phyloP scores from a whole-genome alignment of 2,797 vertebrate species.

The Spea hammondii region DNA sequence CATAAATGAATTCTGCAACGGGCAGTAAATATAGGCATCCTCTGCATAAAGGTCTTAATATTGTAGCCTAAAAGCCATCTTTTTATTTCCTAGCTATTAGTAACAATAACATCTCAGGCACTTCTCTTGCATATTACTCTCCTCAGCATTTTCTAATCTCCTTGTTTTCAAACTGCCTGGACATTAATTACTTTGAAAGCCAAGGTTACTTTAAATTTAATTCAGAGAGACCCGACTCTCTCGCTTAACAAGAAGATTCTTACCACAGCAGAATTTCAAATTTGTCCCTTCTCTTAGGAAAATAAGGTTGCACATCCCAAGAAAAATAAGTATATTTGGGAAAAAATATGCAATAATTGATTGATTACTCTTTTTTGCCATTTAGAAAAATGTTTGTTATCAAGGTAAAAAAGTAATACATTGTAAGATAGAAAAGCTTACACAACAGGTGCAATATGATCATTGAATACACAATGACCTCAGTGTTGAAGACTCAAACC shows the following conservation, averaged over 20 bases:
- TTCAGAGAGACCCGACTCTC: slow-evolving; percentile 45
- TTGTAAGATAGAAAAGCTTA: too few species aligned
- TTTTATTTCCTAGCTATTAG: slow-evolving; percentile 44
- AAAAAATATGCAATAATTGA: too few species aligned
- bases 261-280: slow-evolving; percentile 30
- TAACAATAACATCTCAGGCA: slow-evolving; percentile 43
- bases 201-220: slow-evolving; percentile 53
- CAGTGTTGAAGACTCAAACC: too few species aligned
- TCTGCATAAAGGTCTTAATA: slow-evolving; percentile 26
- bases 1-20: slow-evolving; percentile 18
- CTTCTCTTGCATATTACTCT: slow-evolving; percentile 47
- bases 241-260: slow-evolving; percentile 42
- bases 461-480: too few species aligned
- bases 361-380: too few species aligned
- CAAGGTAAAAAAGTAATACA: too few species aligned
- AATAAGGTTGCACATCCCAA: slow-evolving; percentile 4
- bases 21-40: slow-evolving; percentile 32
- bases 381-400: too few species aligned
- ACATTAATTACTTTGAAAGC: slow-evolving; percentile 54
- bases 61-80: slow-evolving; percentile 30
- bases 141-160: slow-evolving; percentile 51
- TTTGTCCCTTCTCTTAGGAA: slow-evolving; percentile 7
- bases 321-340: not conserved
- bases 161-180: slow-evolving; percentile 45
- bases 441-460: too few species aligned